Evolutionary conservation across 2,113 vertebrate genomes (phyloP).

Genomic region (Antechinus stuartii): DNA sequence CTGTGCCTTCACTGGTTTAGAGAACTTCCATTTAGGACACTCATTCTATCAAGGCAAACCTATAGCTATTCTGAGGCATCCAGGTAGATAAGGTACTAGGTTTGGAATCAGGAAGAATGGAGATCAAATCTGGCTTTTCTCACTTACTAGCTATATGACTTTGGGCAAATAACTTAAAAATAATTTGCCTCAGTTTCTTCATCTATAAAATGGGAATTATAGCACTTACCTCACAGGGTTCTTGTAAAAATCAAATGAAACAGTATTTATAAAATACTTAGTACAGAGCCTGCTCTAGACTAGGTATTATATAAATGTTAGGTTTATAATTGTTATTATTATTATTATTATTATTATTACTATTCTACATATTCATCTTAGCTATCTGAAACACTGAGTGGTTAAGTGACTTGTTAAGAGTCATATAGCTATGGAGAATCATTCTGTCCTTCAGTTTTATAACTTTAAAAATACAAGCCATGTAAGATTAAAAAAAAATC

Average conservation of each 20-base stretch:
- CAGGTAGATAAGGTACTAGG: background rate
- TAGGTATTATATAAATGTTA: background rate
- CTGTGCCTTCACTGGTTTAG: background rate
- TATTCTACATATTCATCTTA: background rate
- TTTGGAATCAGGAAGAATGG: background rate
- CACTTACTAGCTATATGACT: background rate
- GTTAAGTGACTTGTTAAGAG: background rate
- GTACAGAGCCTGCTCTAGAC: background rate
- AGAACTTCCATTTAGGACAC: background rate
- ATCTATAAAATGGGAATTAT: background rate
- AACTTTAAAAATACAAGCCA: background rate
- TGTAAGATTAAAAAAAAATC: no score
- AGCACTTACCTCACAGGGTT: background rate
- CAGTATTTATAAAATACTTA: background rate
- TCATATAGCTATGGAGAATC: background rate
- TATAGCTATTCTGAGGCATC: background rate
- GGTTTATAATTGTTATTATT: background rate
- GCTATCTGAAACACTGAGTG: background rate
- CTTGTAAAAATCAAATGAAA: background rate
- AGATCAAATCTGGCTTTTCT: background rate
- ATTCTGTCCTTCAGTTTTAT: background rate
- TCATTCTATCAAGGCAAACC: background rate
- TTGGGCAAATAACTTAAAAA: background rate
- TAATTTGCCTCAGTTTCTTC: background rate
- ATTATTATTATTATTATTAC: background rate